These are phyloP conservation scores for Picus viridis DNA, from an alignment of 2,797 vertebrate genomes.

Conservation along the genomic window DNA sequence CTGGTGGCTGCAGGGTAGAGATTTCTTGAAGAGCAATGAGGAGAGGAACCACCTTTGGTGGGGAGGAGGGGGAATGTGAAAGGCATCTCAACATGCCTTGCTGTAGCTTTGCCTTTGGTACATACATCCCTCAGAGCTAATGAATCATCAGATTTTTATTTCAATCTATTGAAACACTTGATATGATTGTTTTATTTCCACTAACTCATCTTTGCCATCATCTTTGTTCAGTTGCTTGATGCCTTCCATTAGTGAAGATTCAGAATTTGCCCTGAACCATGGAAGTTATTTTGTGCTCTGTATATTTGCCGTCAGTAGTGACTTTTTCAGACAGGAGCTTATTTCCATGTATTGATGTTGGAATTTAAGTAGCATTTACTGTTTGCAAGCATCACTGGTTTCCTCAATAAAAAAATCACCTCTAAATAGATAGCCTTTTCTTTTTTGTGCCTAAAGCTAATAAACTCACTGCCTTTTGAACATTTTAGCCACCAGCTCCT, in stretches of 20 bases:
- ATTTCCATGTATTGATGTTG: conserved; percentile 1
- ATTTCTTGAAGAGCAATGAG: too few relatives aligned
- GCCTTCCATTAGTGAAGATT: background rate
- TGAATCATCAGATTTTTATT: background rate
- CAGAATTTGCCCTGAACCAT: background rate
- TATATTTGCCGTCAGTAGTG: conserved; percentile 17
- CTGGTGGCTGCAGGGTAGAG: background rate
- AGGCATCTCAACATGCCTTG: background rate
- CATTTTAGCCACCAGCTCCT: background rate
- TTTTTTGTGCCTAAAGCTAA: background rate
- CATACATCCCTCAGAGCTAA: fast-evolving
- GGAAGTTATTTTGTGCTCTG: background rate
- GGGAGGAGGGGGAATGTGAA: background rate
- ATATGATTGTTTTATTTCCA: background rate
- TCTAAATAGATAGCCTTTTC: background rate
- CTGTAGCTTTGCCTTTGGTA: background rate
- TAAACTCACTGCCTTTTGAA: background rate
- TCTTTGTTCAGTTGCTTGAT: background rate
- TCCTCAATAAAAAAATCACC: background rate
- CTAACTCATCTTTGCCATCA: background rate
- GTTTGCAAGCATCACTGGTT: conserved; percentile 1
- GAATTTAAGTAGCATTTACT: background rate
- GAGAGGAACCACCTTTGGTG: too few relatives aligned
- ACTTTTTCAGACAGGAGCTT: background rate
- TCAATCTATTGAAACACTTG: background rate